These are phyloP conservation scores for Sitodiplosis mosellana DNA, from an alignment of 1,140 invertebrate genomes.

Conservation along the genomic window DNA sequence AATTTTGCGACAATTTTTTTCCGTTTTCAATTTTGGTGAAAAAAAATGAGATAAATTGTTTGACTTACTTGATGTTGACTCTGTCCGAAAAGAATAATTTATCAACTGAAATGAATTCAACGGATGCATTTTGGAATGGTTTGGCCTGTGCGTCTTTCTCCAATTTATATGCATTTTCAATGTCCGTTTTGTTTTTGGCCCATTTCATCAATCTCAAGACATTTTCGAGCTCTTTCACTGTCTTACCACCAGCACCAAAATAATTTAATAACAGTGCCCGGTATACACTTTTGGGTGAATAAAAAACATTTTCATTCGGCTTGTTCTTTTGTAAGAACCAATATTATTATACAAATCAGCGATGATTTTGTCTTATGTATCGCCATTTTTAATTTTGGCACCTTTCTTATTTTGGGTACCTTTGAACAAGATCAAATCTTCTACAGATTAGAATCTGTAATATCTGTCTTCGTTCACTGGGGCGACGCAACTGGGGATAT, in stretches of 20 bases:
- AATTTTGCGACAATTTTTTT: too few species aligned
- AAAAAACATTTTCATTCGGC: constrained; percentile 53
- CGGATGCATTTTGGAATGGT: constrained; percentile 30
- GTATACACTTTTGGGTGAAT: constrained; percentile 75
- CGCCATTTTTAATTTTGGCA: too few species aligned
- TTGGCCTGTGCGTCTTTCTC: constrained; percentile 33
- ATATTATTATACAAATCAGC: too few species aligned
- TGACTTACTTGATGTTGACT: constrained; percentile 21
- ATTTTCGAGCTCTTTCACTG: constrained; percentile 43
- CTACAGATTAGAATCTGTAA: too few species aligned
- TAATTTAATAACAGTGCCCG: constrained; percentile 62
- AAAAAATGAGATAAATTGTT: too few species aligned
- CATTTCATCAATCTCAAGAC: constrained; percentile 32
- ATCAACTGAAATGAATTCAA: constrained; percentile 59
- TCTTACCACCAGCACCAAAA: constrained; percentile 50
- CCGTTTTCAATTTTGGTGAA: too few species aligned
- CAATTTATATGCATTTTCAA: constrained; percentile 40
- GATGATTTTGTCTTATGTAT: too few species aligned
- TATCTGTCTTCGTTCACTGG: too few species aligned
- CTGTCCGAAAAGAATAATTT: constrained; percentile 44
- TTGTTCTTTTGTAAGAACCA: too few species aligned
- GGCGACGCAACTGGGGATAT: too few species aligned
- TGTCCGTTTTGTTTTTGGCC: constrained; percentile 37
- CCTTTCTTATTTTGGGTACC: too few species aligned
- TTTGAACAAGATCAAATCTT: too few species aligned